phyloP scores from a whole-genome alignment of 2,113 vertebrate species.

The Nothobranchius furzeri region DNA sequence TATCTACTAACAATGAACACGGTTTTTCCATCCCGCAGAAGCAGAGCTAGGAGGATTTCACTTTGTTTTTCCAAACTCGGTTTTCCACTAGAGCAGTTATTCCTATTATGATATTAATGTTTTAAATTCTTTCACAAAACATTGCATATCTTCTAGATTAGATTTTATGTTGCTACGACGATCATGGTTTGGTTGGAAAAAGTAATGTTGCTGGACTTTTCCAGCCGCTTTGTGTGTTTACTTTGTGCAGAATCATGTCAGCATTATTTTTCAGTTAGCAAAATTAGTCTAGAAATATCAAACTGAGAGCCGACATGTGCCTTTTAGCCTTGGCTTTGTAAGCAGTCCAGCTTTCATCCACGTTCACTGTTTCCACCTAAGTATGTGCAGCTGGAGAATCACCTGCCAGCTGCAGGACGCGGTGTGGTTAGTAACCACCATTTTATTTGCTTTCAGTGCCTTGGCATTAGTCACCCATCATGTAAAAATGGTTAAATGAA shows the following conservation, averaged over 20 bases:
- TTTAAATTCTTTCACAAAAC: too few relatives aligned
- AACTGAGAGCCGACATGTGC: background rate
- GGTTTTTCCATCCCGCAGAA: constrained; percentile 27
- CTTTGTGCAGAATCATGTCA: too few relatives aligned
- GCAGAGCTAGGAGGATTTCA: background rate
- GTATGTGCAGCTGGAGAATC: background rate
- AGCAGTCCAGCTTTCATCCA: background rate
- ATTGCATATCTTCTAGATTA: too few relatives aligned
- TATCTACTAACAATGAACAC: constrained; percentile 48
- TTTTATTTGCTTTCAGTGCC: background rate
- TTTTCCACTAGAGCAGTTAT: too few relatives aligned
- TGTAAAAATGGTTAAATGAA: background rate
- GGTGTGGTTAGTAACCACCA: background rate
- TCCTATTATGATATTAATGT: too few relatives aligned
- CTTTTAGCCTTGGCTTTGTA: background rate
- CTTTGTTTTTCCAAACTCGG: too few relatives aligned
- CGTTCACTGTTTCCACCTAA: background rate
- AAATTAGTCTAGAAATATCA: background rate
- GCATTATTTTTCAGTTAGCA: background rate
- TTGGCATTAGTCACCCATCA: background rate
- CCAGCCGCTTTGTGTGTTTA: too few relatives aligned
- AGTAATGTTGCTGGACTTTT: too few relatives aligned
- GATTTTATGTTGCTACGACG: too few relatives aligned
- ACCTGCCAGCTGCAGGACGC: background rate
- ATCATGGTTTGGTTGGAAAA: too few relatives aligned